Conservation (phyloP, 1,140 invertebrate genomes). For the Drosophila arizonae region DNA sequence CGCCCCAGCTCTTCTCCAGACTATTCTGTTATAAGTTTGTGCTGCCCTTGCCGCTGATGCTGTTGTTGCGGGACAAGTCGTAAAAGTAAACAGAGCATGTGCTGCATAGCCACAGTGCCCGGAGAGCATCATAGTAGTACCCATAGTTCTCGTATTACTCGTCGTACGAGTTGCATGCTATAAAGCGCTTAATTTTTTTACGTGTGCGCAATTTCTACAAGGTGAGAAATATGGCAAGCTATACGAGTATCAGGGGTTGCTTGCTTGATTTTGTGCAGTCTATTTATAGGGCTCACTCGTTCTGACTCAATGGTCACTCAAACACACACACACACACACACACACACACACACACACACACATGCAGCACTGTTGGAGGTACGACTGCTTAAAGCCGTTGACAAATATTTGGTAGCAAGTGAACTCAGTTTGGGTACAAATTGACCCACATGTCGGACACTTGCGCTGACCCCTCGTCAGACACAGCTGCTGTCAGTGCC, state of each 20-base stretch:
- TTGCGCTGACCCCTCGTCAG: slow-evolving; percentile 4
- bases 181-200: slow-evolving; percentile 77
- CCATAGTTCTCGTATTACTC: slow-evolving; percentile 16
- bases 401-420: slow-evolving; percentile 4
- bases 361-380: not conserved
- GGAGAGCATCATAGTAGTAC: not conserved
- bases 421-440: slow-evolving; percentile 5
- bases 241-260: slow-evolving; percentile 4
- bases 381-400: slow-evolving; percentile 7
- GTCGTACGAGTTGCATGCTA: slow-evolving; percentile 52
- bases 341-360: not conserved
- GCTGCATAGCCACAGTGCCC: slow-evolving; percentile 45
- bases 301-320: not conserved
- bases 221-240: slow-evolving; percentile 66
- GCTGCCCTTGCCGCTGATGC: slow-evolving; percentile 2
- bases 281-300: not conserved
- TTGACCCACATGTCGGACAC: slow-evolving; percentile 42
- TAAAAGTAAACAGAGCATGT: slow-evolving; percentile 79
- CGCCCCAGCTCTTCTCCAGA: slow-evolving; percentile 3
- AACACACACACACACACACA: not conserved
- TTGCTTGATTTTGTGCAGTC: slow-evolving; percentile 9
- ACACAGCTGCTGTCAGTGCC: not conserved
- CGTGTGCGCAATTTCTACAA: slow-evolving; percentile 47
- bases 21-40: slow-evolving; percentile 9
- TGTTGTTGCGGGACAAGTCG: slow-evolving; percentile 49